These are phyloP conservation scores for Phylloscopus whistleri DNA, from an alignment of 2,113 vertebrate genomes.

Conservation along the genomic window DNA sequence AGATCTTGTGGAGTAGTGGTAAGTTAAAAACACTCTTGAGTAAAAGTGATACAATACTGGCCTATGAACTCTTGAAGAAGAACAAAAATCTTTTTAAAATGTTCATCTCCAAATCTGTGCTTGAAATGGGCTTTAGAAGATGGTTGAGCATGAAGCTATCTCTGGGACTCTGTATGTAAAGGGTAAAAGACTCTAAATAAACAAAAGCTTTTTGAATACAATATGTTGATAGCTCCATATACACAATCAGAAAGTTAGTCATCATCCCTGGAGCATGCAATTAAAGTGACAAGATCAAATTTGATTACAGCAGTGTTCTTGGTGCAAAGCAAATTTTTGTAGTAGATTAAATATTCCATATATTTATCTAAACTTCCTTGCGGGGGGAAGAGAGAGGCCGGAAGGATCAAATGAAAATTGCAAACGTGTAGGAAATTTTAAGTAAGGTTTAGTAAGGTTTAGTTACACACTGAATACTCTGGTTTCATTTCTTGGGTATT, in stretches of 20 bases:
- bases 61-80: neutral
- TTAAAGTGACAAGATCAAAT: conserved; percentile 18
- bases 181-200: neutral
- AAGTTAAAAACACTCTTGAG: neutral
- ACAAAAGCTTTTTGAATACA: neutral
- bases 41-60: neutral
- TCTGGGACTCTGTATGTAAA: neutral
- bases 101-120: neutral
- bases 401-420: neutral
- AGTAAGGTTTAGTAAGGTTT: neutral
- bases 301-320: neutral
- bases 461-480: neutral
- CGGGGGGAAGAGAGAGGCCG: neutral
- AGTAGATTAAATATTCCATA: neutral
- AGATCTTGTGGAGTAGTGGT: neutral
- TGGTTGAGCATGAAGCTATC: neutral
- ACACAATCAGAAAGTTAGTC: neutral
- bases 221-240: neutral
- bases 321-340: neutral
- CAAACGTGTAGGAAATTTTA: neutral
- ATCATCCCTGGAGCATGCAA: neutral
- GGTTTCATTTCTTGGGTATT: neutral
- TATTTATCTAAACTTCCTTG: neutral
- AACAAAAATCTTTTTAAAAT: neutral
- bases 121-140: neutral